These are phyloP conservation scores for Acrocephalus kingi DNA, from an alignment of 2,113 vertebrate species.

Conservation along the genomic window DNA sequence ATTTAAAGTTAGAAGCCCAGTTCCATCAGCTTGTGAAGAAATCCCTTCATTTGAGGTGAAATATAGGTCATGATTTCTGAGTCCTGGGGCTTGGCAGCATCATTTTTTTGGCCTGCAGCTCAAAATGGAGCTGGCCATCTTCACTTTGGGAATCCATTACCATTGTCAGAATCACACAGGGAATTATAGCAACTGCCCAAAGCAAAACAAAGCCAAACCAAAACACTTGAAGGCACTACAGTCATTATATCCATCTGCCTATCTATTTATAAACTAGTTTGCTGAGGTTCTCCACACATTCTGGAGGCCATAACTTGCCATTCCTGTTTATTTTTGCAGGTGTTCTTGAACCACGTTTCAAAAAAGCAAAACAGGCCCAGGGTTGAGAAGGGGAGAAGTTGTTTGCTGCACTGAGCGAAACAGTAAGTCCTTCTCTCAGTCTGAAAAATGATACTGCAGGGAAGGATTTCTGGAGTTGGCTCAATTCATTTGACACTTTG, in stretches of 20 bases:
- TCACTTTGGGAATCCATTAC: neutral
- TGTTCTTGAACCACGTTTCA: neutral
- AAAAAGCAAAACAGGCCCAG: neutral
- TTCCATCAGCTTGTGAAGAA: neutral
- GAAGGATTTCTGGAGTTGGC: constrained; percentile 22
- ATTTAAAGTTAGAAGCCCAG: neutral
- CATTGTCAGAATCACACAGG: neutral
- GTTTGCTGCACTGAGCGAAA: neutral
- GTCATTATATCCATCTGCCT: neutral
- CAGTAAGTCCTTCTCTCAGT: neutral
- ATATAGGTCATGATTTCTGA: neutral
- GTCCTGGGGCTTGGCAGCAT: neutral
- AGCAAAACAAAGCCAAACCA: constrained; percentile 15
- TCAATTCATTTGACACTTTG: neutral
- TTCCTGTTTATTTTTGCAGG: constrained; percentile 38
- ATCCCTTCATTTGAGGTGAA: neutral
- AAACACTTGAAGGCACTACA: neutral
- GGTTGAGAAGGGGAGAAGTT: neutral
- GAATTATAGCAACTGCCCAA: constrained; percentile 5
- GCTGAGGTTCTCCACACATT: neutral
- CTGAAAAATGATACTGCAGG: neutral
- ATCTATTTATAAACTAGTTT: neutral
- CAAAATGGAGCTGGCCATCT: neutral
- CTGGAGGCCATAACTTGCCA: neutral
- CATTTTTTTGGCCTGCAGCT: neutral